Evolutionary conservation across 2,797 vertebrate species (phyloP), one percentile per base, ranked within the genome.

Genomic region (Phataginus tricuspis): DNA sequence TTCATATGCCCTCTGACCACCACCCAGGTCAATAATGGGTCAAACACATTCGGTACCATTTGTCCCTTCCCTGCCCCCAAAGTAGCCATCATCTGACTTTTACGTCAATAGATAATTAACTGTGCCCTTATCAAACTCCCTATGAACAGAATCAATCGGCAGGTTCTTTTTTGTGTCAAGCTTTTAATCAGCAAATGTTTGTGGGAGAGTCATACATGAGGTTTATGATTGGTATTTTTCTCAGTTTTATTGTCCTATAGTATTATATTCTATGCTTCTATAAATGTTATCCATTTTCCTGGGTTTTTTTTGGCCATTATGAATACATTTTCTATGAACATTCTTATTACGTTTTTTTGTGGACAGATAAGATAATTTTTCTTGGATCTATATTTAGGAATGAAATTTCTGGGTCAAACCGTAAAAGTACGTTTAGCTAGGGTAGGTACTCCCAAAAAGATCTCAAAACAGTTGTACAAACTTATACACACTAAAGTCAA

Each of bases 1-100:
- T n/a, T 18, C 8, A 6, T 7, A 8, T 5, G 5, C 25, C 27
- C 63, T 34, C 2, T n/a, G 45, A 9, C n/a, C 75, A 29, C 16
- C 12, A 5, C 27, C 31, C 16, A 45, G 39, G 23, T 9, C 5
- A 4, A 23, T 1, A 16, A 8, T 2, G 25, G 55, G 37, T 27
- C 11, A 21, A 55, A 39, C 27, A 12, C 0, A 0, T 5, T 42
- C 34, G n/a, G 4, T 42, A 1, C 53, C 5, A 0, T 16, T 5
- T 23, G 15, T n/a, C 12, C 27, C 21, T 34, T 51, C 64, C 51
- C 18, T 64, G 42, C 23, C 19, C 19, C 37, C 1, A 15, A 12
- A 37, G 25, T 15, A 31, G 27, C 14, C 16, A 2, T 49, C 15
- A 1, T 49, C 31, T 16, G 18, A 12, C 39, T 49, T 39, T 55